These are phyloP conservation scores for Micromussa lordhowensis DNA, from an alignment of 92 coral and sea anemone species.

Conservation along the genomic window DNA sequence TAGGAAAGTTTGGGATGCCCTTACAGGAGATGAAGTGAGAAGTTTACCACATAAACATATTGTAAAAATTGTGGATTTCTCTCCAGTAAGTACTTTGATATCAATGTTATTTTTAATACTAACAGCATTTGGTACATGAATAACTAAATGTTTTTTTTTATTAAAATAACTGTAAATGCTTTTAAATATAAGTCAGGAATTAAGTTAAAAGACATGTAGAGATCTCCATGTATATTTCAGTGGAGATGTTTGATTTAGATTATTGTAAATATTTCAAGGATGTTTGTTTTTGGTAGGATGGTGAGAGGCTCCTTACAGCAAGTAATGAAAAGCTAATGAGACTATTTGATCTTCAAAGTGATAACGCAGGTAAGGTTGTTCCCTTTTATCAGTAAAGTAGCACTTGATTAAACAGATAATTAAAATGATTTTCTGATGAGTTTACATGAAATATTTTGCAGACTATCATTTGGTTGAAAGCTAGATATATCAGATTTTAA, in stretches of 20 bases:
- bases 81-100: constrained; percentile 72
- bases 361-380: constrained; percentile 74
- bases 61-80: constrained; percentile 98
- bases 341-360: constrained; percentile 81
- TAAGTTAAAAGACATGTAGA: too few relatives aligned
- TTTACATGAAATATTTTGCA: too few relatives aligned
- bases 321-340: constrained; percentile 92
- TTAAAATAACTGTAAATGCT: too few relatives aligned
- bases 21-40: constrained; percentile 83
- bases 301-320: constrained; percentile 87
- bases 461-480: too few relatives aligned
- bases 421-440: too few relatives aligned
- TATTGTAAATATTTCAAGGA: not conserved
- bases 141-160: too few relatives aligned
- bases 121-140: not conserved
- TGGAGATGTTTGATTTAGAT: not conserved
- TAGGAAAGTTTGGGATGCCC: constrained; percentile 97
- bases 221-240: not conserved
- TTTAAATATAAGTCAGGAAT: too few relatives aligned
- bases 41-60: constrained; percentile 96
- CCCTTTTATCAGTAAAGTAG: too few relatives aligned
- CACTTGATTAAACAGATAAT: too few relatives aligned
- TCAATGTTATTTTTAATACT: not conserved
- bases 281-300: constrained; percentile 66
- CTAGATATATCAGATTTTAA: too few relatives aligned